Conservation (phyloP, 2,797 vertebrate genomes). For the Sylvia borin region DNA sequence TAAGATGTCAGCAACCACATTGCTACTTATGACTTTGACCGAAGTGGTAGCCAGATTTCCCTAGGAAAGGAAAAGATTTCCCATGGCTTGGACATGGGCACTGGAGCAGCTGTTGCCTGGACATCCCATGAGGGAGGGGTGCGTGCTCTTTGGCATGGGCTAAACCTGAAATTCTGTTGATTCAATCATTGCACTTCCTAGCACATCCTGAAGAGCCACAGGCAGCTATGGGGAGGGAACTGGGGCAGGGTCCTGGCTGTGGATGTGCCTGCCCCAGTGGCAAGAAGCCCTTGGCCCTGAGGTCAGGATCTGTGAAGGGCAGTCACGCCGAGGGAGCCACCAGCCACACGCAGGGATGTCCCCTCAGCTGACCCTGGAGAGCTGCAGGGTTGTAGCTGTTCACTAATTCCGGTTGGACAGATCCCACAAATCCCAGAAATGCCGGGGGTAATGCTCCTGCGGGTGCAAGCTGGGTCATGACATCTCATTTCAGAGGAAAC, state of each 20-base stretch:
- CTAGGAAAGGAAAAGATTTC: background rate
- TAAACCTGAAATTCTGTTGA: background rate
- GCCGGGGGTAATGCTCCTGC: fast-evolving
- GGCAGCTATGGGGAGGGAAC: background rate
- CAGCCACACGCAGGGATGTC: fast-evolving
- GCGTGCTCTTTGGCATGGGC: background rate
- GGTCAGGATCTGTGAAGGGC: background rate
- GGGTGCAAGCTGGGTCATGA: background rate
- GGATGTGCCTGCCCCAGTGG: background rate
- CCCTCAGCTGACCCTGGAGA: background rate
- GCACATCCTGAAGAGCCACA: background rate
- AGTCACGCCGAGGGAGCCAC: background rate
- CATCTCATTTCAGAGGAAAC: background rate
- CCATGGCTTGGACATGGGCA: background rate
- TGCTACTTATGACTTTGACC: background rate
- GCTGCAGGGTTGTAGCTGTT: background rate
- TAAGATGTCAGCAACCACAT: background rate
- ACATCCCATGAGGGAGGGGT: fast-evolving
- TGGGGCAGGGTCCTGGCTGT: background rate
- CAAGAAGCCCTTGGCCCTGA: background rate
- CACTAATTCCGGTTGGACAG: fast-evolving
- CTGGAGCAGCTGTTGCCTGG: background rate
- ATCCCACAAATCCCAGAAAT: background rate
- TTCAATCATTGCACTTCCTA: background rate
- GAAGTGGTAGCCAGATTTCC: background rate